phyloP scores from a whole-genome alignment of 1,140 invertebrate genomes.

The Tetragonula clypearis region DNA sequence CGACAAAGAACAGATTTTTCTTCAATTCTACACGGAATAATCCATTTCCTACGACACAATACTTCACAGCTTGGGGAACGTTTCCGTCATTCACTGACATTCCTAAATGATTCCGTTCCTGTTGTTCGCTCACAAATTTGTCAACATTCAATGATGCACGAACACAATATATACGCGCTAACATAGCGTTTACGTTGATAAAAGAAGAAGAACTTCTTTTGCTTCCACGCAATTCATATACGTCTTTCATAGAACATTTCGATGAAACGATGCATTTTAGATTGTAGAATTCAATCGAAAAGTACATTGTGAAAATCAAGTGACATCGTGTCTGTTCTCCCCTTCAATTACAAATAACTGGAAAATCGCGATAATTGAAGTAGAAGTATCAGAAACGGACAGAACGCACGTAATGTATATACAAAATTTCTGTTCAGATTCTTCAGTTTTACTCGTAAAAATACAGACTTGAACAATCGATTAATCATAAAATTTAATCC shows the following conservation, averaged over 20 bases:
- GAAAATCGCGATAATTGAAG: no score
- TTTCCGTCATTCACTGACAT: background rate
- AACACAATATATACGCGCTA: background rate
- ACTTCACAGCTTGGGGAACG: background rate
- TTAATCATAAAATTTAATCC: no score
- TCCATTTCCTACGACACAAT: background rate
- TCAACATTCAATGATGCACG: constrained; percentile 3
- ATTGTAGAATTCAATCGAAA: background rate
- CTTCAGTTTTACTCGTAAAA: background rate
- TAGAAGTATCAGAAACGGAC: no score
- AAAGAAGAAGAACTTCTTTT: background rate
- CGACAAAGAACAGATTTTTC: background rate
- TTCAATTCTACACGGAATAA: background rate
- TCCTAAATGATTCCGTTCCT: constrained; percentile 10
- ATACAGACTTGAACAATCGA: no score
- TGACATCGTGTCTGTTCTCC: background rate
- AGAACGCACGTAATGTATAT: no score
- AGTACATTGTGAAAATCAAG: background rate
- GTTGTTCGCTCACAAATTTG: background rate
- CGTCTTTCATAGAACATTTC: background rate
- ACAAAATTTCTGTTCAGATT: background rate
- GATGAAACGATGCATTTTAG: background rate
- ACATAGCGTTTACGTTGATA: background rate
- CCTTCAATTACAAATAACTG: background rate
- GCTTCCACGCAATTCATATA: background rate